Evolutionary conservation across 1,140 invertebrate species (phyloP).

Genomic region (Bathynomus jamesi): DNA sequence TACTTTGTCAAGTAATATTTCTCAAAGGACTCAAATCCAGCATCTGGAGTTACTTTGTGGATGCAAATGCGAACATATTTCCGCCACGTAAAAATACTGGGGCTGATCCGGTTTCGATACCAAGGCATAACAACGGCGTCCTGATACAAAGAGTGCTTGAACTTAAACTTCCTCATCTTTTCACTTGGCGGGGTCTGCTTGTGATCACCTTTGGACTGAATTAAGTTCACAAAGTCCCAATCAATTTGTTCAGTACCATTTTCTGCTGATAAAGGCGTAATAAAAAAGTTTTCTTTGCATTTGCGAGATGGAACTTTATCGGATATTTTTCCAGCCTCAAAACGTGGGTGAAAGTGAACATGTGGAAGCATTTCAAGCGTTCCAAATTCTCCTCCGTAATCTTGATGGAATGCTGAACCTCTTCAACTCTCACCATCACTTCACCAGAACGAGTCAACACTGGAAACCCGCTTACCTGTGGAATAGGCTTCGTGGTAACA

Average conservation of each 20-base stretch:
- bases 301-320: slow-evolving; percentile 73
- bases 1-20: slow-evolving; percentile 94
- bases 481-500: slow-evolving; percentile 69
- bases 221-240: slow-evolving; percentile 71
- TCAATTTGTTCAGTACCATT: slow-evolving; percentile 49
- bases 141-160: slow-evolving; percentile 66
- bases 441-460: slow-evolving; percentile 97
- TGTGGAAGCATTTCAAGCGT: slow-evolving; percentile 70
- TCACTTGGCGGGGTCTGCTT: slow-evolving; percentile 47
- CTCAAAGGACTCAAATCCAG: slow-evolving; percentile 84
- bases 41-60: slow-evolving; percentile 83
- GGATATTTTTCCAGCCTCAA: slow-evolving; percentile 82
- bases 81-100: slow-evolving; percentile 88
- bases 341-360: slow-evolving; percentile 86
- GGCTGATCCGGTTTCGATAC: slow-evolving; percentile 95
- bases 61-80: slow-evolving; percentile 80
- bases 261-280: slow-evolving; percentile 75
- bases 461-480: slow-evolving; percentile 87
- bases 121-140: slow-evolving; percentile 99
- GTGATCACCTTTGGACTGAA: slow-evolving; percentile 43
- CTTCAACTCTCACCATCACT: slow-evolving; percentile 66
- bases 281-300: slow-evolving; percentile 68
- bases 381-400: slow-evolving; percentile 58
- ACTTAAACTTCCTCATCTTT: slow-evolving; percentile 61
- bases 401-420: slow-evolving; percentile 49